Evolutionary conservation across 2,797 vertebrate species (phyloP).

Genomic region (Heliangelus exortis): DNA sequence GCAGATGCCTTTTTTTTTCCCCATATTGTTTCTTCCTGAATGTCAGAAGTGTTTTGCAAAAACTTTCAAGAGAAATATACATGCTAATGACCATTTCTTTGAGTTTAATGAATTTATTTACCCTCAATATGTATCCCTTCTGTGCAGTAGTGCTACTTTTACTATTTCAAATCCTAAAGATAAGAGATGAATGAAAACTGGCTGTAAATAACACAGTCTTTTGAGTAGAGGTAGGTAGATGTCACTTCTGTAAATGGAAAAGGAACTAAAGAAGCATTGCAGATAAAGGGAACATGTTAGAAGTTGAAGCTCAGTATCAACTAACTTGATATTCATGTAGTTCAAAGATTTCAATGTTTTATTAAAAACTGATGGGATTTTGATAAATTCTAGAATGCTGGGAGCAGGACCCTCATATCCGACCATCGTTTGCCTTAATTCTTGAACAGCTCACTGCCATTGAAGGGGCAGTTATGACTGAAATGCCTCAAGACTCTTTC

Average conservation of each 20-base stretch:
- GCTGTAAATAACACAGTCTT: neutral
- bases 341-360: neutral
- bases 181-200: neutral
- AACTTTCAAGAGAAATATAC: neutral
- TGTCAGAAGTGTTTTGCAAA: neutral
- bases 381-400: conserved; percentile 89
- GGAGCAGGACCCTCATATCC: conserved; percentile 95
- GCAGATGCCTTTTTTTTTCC: neutral
- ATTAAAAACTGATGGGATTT: conserved; percentile 30
- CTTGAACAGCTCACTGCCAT: conserved; percentile 94
- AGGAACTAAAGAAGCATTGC: neutral
- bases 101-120: neutral
- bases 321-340: neutral
- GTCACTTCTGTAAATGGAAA: neutral
- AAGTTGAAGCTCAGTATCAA: neutral
- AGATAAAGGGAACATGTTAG: neutral
- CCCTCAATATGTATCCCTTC: neutral
- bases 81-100: neutral
- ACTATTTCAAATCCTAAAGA: neutral
- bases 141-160: neutral
- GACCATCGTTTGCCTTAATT: conserved; percentile 93
- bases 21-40: neutral
- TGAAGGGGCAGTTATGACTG: conserved; percentile 91
- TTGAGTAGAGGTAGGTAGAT: neutral
- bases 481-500: conserved; percentile 97